Evolutionary conservation across 37 sponge, comb jelly and placozoan species (phyloP).

Genomic region (Amphimedon queenslandica): DNA sequence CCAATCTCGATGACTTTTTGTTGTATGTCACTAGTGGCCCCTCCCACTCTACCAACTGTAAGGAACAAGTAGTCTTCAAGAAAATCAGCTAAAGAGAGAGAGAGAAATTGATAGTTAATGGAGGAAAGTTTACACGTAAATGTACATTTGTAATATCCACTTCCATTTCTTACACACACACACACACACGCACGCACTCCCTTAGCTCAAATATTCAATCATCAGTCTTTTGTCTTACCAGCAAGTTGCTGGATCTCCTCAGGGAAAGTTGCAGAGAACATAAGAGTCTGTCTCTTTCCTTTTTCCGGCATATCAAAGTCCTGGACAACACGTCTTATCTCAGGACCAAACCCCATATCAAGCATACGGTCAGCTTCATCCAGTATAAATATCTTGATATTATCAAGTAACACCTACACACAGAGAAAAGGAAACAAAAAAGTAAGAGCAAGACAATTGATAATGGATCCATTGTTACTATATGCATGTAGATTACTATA

Average conservation of each 20-base stretch:
- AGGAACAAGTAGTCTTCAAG: constrained; percentile 86
- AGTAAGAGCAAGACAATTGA: too few relatives aligned
- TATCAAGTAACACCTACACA: constrained; percentile 33
- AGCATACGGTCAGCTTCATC: constrained; percentile 98
- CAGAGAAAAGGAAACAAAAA: neutral
- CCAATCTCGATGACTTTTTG: constrained; percentile 82
- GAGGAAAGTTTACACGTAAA: neutral
- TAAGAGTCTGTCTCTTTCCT: constrained; percentile 80
- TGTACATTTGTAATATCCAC: neutral
- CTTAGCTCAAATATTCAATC: too few relatives aligned
- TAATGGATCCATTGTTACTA: too few relatives aligned
- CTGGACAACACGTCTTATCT: constrained; percentile 67
- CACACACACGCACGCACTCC: neutral
- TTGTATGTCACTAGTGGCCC: constrained; percentile 78
- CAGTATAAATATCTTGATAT: constrained; percentile 71
- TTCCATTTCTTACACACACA: neutral
- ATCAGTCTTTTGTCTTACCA: too few relatives aligned
- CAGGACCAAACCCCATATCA: constrained; percentile 92
- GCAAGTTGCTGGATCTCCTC: constrained; percentile 87
- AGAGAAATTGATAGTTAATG: neutral
- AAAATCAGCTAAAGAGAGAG: constrained; percentile 42
- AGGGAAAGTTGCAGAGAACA: constrained; percentile 97
- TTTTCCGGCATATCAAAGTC: constrained; percentile 60
- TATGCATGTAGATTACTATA: too few relatives aligned
- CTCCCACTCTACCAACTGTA: constrained; percentile 86